These are phyloP conservation scores for Luperina testacea DNA, from an alignment of 2,888 invertebrate genomes.

Conservation along the genomic window DNA sequence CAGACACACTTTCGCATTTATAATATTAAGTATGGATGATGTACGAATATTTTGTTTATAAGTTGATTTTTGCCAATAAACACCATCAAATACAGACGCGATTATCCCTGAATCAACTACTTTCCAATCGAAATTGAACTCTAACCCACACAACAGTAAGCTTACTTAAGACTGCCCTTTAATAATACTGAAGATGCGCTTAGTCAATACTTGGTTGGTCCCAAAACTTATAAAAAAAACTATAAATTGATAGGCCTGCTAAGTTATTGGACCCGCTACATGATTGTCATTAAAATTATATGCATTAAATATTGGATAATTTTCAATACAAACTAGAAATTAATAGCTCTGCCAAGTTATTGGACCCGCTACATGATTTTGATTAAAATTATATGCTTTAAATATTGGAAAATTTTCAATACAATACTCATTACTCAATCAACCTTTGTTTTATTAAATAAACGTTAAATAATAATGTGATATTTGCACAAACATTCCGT, in stretches of 20 bases:
- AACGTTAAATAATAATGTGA: slow-evolving; percentile 4
- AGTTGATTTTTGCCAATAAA: no score
- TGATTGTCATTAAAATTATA: neutral
- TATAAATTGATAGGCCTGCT: neutral
- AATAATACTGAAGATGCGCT: neutral
- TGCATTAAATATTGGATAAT: neutral
- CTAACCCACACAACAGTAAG: neutral
- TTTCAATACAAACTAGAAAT: neutral
- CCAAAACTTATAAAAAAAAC: neutral
- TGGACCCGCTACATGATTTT: neutral
- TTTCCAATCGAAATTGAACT: neutral
- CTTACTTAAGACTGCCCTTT: neutral
- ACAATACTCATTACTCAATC: neutral
- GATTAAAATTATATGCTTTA: neutral
- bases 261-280: neutral
- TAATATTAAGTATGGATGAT: no score
- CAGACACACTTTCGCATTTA: no score
- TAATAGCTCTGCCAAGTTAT: neutral
- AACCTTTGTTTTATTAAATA: slow-evolving; percentile 10
- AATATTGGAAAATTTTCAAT: slow-evolving; percentile 11
- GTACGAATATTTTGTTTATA: no score
- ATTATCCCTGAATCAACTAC: neutral
- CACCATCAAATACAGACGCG: neutral
- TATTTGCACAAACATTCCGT: slow-evolving; percentile 6
- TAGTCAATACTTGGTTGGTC: no score